Evolutionary conservation across 2,888 invertebrate species (phyloP).

Genomic region (Dyspetes luteomarginatus): DNA sequence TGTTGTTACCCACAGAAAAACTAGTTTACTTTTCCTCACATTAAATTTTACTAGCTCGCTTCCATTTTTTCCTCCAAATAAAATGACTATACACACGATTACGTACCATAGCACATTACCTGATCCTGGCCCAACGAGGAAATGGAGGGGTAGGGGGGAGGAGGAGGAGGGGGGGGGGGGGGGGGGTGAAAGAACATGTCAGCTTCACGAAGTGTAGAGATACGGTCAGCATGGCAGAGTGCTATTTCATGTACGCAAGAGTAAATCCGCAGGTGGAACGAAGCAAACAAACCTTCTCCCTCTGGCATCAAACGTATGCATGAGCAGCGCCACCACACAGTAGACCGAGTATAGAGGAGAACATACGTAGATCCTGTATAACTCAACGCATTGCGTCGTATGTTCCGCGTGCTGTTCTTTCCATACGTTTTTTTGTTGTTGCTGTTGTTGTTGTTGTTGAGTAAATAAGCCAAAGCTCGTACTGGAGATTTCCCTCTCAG

Average conservation of each 20-base stretch:
- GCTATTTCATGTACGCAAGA: slow-evolving; percentile 80
- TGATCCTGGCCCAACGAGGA: slow-evolving; percentile 26
- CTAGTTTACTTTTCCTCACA: too few relatives aligned
- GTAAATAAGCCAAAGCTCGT: slow-evolving; percentile 40
- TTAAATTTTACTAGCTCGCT: not conserved
- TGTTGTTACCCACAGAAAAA: too few relatives aligned
- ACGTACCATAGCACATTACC: slow-evolving; percentile 19
- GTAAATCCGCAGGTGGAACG: slow-evolving; percentile 78
- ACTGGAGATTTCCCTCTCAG: slow-evolving; percentile 47
- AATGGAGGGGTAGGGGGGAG: not conserved
- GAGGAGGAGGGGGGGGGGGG: not conserved
- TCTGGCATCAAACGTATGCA: slow-evolving; percentile 41
- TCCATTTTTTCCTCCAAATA: slow-evolving; percentile 14
- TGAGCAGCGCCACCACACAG: slow-evolving; percentile 21
- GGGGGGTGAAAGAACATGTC: too few relatives aligned
- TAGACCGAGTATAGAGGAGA: slow-evolving; percentile 6
- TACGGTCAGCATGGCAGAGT: slow-evolving; percentile 72
- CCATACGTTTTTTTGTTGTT: slow-evolving; percentile 36
- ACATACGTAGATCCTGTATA: slow-evolving; percentile 11
- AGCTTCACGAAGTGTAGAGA: slow-evolving; percentile 10
- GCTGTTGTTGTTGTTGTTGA: slow-evolving; percentile 20
- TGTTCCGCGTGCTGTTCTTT: slow-evolving; percentile 27
- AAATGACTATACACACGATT: not conserved
- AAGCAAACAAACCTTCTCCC: slow-evolving; percentile 64
- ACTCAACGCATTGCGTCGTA: slow-evolving; percentile 32